Base-by-base conservation (phyloP, 2,888 invertebrate species). In the Drosophila antonietae region DNA sequence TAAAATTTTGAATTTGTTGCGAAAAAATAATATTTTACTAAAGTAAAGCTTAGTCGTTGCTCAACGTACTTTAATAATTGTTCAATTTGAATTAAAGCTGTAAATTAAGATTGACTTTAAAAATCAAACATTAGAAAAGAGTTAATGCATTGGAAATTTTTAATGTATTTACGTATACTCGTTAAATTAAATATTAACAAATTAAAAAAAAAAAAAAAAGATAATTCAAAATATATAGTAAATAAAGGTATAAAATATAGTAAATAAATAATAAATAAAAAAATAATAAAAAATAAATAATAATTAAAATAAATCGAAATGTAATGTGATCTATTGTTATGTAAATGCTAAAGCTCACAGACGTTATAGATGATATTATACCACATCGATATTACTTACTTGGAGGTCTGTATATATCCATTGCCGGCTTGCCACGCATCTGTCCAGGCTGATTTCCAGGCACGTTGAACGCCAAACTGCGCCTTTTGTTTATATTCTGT, bases 401-500 rank as follows among this genome's bases (percentile, higher is more conserved):
- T 92, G 97, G 97, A 70, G 97, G 97, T 90, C 97, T 95, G 92
- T 97, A 97, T 86, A 97, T 96, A 93, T 97, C 97, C 93, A 97
- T 95, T 31, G 97, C 96, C 14, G 97, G 97, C 92, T 97, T 97
- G 58, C 95, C 95, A 46, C 92, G 90, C 73, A 92, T 90, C 69
- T 94, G 93, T 53, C 90, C 92, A 53, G 76, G 75, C 53, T 92
- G 91, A 69, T 83, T 89, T 44, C 86, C 89, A n/a, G 88, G 93
- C 80, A 94, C 94, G 76, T 95, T 95, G 91, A 96, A 94, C 78
- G 95, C 96, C 93, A 96, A 95, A 92, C 95, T 96, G 89, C 95
- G 94, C 86, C 96, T 94, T 93, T 96, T 96, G 91, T 94, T 93
- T 71, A 94, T 94, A 91, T 95, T 95, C 94, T 95, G 62, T 9